These are phyloP conservation scores for Hemibagrus wyckioides DNA, from an alignment of 2,113 vertebrate genomes.

Conservation along the genomic window DNA sequence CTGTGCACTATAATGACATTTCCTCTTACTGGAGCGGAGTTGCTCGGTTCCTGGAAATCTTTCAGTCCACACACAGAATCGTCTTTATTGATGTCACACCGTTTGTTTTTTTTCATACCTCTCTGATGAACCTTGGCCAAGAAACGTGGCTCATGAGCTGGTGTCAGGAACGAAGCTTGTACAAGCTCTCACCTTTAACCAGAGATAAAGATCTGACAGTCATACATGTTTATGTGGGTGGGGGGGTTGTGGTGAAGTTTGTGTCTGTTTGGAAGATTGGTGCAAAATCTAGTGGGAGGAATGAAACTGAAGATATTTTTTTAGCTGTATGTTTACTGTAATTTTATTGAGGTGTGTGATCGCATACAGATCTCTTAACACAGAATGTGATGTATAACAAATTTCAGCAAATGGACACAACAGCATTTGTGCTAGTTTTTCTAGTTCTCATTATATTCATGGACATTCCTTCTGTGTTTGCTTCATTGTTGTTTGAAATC, in stretches of 20 bases:
- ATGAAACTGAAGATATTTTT: not conserved
- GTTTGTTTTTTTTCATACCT: not conserved
- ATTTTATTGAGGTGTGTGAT: not conserved
- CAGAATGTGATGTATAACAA: not conserved
- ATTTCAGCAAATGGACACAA: not conserved
- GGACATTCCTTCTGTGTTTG: not conserved
- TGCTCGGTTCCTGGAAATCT: constrained; percentile 1
- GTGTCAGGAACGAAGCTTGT: not conserved
- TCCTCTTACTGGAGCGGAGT: constrained; percentile 41
- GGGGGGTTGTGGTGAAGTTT: not conserved
- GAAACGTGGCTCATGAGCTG: not conserved
- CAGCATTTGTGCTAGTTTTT: not conserved
- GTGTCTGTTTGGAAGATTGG: not conserved
- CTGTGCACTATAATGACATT: constrained; percentile 56
- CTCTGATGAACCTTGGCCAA: constrained; percentile 7
- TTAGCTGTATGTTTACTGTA: not conserved
- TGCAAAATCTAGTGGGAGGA: not conserved
- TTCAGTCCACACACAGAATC: constrained; percentile 22
- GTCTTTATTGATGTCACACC: constrained; percentile 37
- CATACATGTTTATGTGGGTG: not conserved
- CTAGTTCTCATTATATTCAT: not conserved
- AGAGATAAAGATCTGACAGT: not conserved
- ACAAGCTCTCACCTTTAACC: not conserved
- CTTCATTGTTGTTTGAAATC: not conserved
- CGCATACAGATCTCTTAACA: not conserved